These are phyloP conservation scores for Hirundo rustica DNA, from an alignment of 2,797 vertebrate species.

Conservation along the genomic window DNA sequence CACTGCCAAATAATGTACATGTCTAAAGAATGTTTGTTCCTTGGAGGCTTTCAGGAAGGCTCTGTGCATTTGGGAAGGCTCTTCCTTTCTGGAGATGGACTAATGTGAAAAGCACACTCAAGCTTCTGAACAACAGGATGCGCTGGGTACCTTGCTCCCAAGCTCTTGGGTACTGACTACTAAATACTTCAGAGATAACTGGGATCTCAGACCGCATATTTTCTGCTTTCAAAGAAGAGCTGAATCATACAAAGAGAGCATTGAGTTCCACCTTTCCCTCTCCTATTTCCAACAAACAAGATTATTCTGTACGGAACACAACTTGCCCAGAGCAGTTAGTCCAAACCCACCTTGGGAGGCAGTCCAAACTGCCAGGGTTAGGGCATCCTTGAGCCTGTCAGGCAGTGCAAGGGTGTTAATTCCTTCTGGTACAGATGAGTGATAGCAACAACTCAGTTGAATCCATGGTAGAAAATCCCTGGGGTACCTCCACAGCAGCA, in stretches of 20 bases:
- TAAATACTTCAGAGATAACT: not conserved
- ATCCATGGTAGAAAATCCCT: not conserved
- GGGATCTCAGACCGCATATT: not conserved
- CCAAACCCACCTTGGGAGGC: not conserved
- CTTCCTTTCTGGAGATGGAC: not conserved
- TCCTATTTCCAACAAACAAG: not conserved
- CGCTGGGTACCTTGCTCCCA: not conserved
- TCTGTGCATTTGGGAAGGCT: not conserved
- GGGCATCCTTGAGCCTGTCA: not conserved
- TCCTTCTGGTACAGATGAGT: not conserved
- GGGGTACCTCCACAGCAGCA: not conserved
- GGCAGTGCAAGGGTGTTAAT: not conserved
- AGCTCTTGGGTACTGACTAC: not conserved
- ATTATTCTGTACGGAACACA: not conserved
- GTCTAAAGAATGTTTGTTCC: not conserved
- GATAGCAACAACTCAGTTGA: not conserved
- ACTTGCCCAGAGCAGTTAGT: not conserved
- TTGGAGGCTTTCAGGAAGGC: not conserved
- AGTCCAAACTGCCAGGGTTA: not conserved
- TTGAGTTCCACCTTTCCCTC: not conserved
- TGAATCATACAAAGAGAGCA: not conserved
- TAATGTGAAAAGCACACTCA: not conserved
- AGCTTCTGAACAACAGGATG: not conserved
- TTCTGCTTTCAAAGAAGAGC: not conserved
- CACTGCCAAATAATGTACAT: not conserved